These are phyloP conservation scores for Charanyca ferruginea DNA, from an alignment of 2,888 invertebrate species.

Conservation along the genomic window DNA sequence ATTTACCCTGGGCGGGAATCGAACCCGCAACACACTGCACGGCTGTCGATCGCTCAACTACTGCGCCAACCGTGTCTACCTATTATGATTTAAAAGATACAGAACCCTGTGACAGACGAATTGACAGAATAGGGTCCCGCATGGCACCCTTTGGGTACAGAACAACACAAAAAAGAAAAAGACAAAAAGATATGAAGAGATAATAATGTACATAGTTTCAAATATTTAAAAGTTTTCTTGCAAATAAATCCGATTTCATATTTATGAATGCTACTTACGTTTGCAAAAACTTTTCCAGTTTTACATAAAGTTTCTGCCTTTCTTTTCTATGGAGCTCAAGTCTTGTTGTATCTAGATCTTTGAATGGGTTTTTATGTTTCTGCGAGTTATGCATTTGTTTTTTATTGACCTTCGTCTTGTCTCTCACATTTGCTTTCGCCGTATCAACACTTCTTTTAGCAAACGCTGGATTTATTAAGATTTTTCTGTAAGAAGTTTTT, in stretches of 20 bases:
- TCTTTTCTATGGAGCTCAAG: conserved; percentile 91
- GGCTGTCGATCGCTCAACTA: too few species aligned
- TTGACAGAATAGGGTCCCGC: too few species aligned
- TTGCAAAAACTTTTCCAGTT: conserved; percentile 92
- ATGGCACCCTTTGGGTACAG: too few species aligned
- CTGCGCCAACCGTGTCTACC: too few species aligned
- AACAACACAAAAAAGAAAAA: too few species aligned
- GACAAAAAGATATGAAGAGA: not conserved
- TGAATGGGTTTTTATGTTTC: conserved; percentile 71
- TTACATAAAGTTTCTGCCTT: conserved; percentile 91
- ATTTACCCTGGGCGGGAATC: too few species aligned
- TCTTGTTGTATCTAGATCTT: conserved; percentile 74
- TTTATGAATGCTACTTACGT: conserved; percentile 89
- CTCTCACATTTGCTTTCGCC: conserved; percentile 46
- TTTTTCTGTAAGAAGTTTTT: conserved; percentile 71
- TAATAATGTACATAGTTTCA: conserved; percentile 10
- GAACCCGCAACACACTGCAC: too few species aligned
- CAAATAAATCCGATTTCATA: conserved; percentile 46
- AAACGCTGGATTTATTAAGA: conserved; percentile 86
- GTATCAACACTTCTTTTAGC: conserved; percentile 84
- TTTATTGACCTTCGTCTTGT: conserved; percentile 58
- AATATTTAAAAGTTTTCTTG: conserved; percentile 34
- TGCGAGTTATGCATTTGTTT: conserved; percentile 81
- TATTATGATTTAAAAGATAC: too few species aligned
- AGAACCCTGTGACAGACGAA: too few species aligned